Evolutionary conservation across 2,888 invertebrate genomes (phyloP).

Genomic region (Tachina fera): DNA sequence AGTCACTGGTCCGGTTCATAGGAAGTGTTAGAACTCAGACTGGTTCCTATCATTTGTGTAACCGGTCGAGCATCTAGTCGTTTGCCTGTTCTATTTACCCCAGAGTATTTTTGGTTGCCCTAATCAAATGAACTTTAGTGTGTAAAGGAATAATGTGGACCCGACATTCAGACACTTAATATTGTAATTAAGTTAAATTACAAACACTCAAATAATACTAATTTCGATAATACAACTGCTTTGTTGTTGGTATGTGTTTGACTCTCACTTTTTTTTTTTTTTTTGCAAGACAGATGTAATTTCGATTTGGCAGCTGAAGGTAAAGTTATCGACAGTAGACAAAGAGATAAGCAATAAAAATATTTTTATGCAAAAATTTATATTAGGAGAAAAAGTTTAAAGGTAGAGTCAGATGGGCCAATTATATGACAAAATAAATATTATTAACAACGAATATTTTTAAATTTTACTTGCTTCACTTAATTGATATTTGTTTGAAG

Average conservation of each 20-base stretch:
- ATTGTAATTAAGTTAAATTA: conserved; percentile 47
- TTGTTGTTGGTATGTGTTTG: conserved; percentile 18
- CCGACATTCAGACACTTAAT: conserved; percentile 1
- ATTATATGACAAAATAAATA: too few relatives aligned
- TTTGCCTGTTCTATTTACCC: too few relatives aligned
- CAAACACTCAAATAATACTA: conserved; percentile 42
- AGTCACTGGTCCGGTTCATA: too few relatives aligned
- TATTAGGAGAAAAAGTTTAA: neutral
- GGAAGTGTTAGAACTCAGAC: too few relatives aligned
- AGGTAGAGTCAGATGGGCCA: too few relatives aligned
- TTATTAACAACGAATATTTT: too few relatives aligned
- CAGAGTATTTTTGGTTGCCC: neutral
- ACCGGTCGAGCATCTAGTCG: too few relatives aligned
- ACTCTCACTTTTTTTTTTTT: neutral
- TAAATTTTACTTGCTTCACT: too few relatives aligned
- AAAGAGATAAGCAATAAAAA: neutral
- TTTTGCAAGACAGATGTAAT: conserved; percentile 6
- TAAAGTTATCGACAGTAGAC: conserved; percentile 19
- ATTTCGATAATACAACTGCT: conserved; percentile 1
- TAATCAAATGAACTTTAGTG: neutral
- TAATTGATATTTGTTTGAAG: too few relatives aligned
- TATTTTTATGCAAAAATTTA: neutral
- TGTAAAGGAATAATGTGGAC: neutral
- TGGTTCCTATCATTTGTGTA: too few relatives aligned
- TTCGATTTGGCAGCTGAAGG: neutral